These are phyloP conservation scores for Hemiscyllium ocellatum DNA, from an alignment of 2,113 vertebrate genomes.

Conservation along the genomic window DNA sequence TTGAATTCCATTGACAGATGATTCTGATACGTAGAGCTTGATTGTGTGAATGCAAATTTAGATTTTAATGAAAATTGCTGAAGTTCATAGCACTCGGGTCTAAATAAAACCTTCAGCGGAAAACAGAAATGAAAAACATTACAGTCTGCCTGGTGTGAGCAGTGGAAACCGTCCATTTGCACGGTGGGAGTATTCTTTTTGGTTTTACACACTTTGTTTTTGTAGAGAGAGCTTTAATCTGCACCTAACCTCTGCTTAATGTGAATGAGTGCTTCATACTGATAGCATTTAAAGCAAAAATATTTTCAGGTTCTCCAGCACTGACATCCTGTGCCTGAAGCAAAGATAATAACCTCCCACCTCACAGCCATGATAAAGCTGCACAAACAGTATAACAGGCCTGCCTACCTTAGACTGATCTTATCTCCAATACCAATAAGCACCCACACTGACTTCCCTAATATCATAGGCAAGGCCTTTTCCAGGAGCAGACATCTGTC, in stretches of 20 bases:
- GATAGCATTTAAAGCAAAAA: not conserved
- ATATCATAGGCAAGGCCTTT: not conserved
- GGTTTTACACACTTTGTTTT: not conserved
- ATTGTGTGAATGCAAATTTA: not conserved
- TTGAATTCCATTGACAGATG: not conserved
- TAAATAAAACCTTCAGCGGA: not conserved
- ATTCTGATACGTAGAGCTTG: not conserved
- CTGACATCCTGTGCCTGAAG: not conserved
- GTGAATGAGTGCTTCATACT: not conserved
- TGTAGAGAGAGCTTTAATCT: not conserved
- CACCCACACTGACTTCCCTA: not conserved
- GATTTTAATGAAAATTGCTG: not conserved
- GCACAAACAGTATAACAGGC: not conserved
- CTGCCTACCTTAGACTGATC: not conserved
- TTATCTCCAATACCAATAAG: not conserved
- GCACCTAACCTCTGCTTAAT: not conserved
- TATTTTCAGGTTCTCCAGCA: not conserved
- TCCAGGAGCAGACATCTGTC: not conserved
- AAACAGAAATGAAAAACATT: no score
- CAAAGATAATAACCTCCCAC: not conserved
- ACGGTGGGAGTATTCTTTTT: not conserved
- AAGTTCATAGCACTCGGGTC: not conserved
- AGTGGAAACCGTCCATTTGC: not conserved
- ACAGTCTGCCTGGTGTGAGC: no score
- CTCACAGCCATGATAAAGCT: not conserved